Base-by-base conservation (phyloP, 2,888 invertebrate genomes). In the Gastrophysa polygoni region DNA sequence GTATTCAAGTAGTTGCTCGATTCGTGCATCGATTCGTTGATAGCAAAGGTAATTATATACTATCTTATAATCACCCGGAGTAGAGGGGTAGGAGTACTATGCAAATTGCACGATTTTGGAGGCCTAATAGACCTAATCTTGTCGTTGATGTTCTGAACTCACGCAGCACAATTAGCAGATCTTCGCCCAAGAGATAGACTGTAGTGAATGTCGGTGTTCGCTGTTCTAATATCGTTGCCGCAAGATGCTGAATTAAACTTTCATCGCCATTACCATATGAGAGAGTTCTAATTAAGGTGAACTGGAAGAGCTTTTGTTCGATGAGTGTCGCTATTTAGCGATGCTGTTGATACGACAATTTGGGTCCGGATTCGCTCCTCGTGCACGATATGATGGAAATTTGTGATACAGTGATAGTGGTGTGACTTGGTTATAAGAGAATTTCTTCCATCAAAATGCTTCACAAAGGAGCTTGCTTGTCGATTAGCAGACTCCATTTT, bases 41-140 rank as follows among this genome's bases (percentile, higher is more conserved):
- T 32, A 32, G 7, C 32, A 10, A 32, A n/a, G n/a, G n/a, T n/a
- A n/a, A n/a, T n/a, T n/a, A n/a, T n/a, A n/a, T n/a, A n/a, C n/a
- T n/a, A n/a, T n/a, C n/a, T n/a, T n/a, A n/a, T n/a, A n/a, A n/a
- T n/a, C n/a, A n/a, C n/a, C 32, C 4, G 4, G 14, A 14, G 14
- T 38, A 14, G 2, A 10, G 14, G 38, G 11, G 38, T 14, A 11
- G 4, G 11, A 38, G 10, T 38, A 2, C 14, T 38, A 82, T 81
- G 82, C 82, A 82, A 82, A 82, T 82, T 81, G 80, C 78, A 74
- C 76, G 78, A 79, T 80, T 80, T 80, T 77, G 78, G 75, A 78
- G 74, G 80, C 80, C 81, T 81, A 82, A 81, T 82, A 81, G 82
- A 78, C 77, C 80, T 82, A 81, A 82, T 82, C 82, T 81, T 80